Conservation (phyloP, 2,797 vertebrate species). For the Coilia nasus region DNA sequence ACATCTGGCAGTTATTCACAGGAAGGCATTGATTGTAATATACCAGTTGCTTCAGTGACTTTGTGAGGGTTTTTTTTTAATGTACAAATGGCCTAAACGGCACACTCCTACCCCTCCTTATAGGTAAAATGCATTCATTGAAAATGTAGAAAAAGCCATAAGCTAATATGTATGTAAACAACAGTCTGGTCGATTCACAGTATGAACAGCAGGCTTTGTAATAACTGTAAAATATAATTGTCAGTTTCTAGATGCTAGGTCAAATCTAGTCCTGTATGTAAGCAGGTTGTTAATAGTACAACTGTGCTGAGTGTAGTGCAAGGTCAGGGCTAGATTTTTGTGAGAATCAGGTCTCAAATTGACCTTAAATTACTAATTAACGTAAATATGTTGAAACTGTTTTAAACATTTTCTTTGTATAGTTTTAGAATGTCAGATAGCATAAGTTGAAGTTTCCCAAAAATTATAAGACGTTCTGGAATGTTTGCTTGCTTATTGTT, state of each 20-base stretch:
- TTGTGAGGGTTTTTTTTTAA: too few relatives aligned
- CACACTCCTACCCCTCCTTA: too few relatives aligned
- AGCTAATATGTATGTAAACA: too few relatives aligned
- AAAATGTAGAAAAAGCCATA: too few relatives aligned
- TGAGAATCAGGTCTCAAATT: background rate
- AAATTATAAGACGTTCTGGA: background rate
- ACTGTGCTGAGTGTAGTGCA: background rate
- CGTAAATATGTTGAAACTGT: background rate
- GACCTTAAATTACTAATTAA: background rate
- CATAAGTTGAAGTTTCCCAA: background rate
- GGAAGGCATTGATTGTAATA: background rate
- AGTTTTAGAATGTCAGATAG: background rate
- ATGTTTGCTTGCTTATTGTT: background rate
- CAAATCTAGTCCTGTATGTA: background rate
- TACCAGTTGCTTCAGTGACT: background rate
- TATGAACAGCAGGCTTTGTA: background rate
- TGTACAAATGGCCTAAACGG: too few relatives aligned
- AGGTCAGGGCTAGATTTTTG: background rate
- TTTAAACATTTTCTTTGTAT: background rate
- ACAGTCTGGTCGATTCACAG: background rate
- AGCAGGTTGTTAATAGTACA: background rate
- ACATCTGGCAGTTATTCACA: background rate
- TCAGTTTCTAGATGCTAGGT: background rate
- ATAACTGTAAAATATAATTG: background rate
- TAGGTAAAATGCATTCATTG: background rate